Evolutionary conservation across 2,113 vertebrate genomes (phyloP).

Genomic region (Rhinolophus ferrumequinum): DNA sequence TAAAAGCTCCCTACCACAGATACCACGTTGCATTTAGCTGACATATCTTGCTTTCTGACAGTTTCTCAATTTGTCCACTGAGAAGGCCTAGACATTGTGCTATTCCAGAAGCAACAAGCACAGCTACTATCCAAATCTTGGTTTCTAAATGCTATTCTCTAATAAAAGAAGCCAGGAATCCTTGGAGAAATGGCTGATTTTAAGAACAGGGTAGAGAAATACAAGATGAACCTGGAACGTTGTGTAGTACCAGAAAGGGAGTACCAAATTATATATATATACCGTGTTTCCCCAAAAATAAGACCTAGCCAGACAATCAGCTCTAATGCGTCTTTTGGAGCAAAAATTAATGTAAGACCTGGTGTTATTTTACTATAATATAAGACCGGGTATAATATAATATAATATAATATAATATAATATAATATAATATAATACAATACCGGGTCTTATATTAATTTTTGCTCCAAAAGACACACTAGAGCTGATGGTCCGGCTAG

Average conservation of each 20-base stretch:
- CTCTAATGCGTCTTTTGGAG: too few relatives aligned
- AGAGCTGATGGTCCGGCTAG: too few relatives aligned
- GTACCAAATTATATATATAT: not conserved
- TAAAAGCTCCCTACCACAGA: not conserved
- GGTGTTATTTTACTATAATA: too few relatives aligned
- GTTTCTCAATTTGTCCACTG: not conserved
- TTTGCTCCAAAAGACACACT: too few relatives aligned
- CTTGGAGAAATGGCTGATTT: slow-evolving; percentile 35
- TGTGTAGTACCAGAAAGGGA: not conserved
- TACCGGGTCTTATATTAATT: too few relatives aligned
- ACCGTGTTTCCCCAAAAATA: too few relatives aligned
- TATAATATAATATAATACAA: too few relatives aligned
- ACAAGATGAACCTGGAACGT: not conserved
- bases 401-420: too few relatives aligned
- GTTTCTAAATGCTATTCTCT: slow-evolving; percentile 9
- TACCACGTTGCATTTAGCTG: not conserved
- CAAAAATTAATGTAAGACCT: too few relatives aligned
- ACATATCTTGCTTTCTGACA: not conserved
- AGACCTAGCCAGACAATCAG: too few relatives aligned
- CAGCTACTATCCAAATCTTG: not conserved
- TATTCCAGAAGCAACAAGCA: not conserved
- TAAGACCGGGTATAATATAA: too few relatives aligned
- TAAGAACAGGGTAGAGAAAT: not conserved
- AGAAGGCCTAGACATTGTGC: not conserved
- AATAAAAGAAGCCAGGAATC: not conserved